Conservation (phyloP, 2,113 vertebrate species). For the Seriola aureovittata region DNA sequence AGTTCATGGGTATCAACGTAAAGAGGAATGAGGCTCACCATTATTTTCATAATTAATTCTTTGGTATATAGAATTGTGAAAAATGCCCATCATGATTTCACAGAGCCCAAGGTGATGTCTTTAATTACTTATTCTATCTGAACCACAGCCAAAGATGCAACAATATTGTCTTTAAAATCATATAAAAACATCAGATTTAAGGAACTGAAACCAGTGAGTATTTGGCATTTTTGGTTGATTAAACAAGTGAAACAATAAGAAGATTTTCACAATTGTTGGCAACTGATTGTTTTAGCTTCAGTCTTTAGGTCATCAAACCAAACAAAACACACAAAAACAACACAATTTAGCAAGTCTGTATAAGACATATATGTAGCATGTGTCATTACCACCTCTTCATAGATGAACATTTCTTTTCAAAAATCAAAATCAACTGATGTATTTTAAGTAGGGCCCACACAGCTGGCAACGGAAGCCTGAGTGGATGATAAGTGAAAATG, state of each 20-base stretch:
- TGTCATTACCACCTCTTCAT: constrained; percentile 10
- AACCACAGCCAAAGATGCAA: neutral
- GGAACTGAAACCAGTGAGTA: neutral
- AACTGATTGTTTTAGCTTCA: neutral
- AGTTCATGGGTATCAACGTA: too few species aligned
- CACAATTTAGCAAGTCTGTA: too few species aligned
- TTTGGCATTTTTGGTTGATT: neutral
- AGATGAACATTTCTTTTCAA: constrained; percentile 11
- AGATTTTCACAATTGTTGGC: neutral
- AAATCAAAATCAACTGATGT: constrained; percentile 14
- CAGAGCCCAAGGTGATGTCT: neutral
- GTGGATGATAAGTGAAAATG: constrained; percentile 30
- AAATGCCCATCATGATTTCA: too few species aligned
- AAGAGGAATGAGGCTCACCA: too few species aligned
- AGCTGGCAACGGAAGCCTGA: constrained; percentile 24
- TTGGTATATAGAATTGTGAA: too few species aligned
- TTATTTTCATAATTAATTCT: too few species aligned
- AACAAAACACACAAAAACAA: too few species aligned
- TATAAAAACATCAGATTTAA: neutral
- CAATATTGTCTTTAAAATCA: neutral
- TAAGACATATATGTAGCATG: too few species aligned
- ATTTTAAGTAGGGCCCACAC: constrained; percentile 46
- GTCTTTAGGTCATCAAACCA: neutral
- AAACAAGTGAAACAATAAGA: neutral
- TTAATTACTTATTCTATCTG: neutral